Base-by-base conservation (phyloP, 2,888 invertebrate genomes). In the Lordiphosa fenestrarum region DNA sequence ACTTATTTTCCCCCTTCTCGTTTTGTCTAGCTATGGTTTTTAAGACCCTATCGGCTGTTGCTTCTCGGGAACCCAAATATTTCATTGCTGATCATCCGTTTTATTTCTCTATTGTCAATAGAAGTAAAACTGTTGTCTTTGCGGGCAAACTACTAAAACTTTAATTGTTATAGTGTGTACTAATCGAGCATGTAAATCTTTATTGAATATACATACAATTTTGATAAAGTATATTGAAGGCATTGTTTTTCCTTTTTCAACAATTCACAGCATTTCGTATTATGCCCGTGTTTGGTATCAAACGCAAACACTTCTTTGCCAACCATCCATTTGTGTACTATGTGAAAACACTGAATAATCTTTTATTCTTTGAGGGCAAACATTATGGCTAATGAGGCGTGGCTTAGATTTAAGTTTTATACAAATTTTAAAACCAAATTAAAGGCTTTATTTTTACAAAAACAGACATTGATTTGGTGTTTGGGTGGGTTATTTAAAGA, bases 31-130 rank as follows among this genome's bases (percentile, higher is more conserved):
- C 58, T 35, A 60, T 72, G 53, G 54, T 55, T 54, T 57, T 65
- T 53, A 42, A 44, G 30, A 37, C 47, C 13, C 48, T 51, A 10
- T 55, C 57, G 63, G 63, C 64, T 46, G 57, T 54, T 60, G 47
- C 59, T 48, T 53, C 47, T 35, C 56, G 64, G 53, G 55, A 69
- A 7, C 76, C 76, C 21, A 42, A 33, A 30, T 46, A 42, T 9
- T 84, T 84, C 51, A 52, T 48, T 52, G 78, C 70, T 12, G 67
- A 77, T 33, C 74, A 69, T 66, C 67, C 84, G 62, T 84, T 77
- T 54, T 41, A 58, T 15, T 81, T 71, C 58, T 58, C 62, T 23
- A 74, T 84, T 36, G 42, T 44, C 53, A 57, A 61, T 62, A 50
- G 38, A 37, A 51, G 49, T 33, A 59, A 42, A 7, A 47, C 35